Evolutionary conservation across 2,888 invertebrate species (phyloP).

Genomic region (Torymus auratus): DNA sequence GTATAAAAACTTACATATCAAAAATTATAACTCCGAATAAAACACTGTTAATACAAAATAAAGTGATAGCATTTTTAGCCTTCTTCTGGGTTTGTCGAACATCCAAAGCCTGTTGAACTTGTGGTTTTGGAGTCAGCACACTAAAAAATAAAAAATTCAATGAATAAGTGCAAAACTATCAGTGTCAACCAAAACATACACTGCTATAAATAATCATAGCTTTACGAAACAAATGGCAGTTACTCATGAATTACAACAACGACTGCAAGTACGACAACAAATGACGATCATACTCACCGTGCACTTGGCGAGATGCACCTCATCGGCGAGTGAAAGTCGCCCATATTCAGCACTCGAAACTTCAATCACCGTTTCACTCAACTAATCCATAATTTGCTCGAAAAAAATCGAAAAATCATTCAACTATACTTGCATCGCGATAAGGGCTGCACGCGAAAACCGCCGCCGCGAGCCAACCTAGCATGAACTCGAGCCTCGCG

Average conservation of each 20-base stretch:
- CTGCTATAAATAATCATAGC: no score
- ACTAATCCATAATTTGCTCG: constrained; percentile 4
- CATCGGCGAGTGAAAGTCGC: constrained; percentile 72
- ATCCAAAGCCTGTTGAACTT: constrained; percentile 79
- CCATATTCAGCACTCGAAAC: constrained; percentile 61
- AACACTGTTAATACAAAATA: constrained; percentile 80
- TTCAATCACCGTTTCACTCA: not conserved
- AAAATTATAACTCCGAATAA: constrained; percentile 79
- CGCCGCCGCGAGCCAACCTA: no score
- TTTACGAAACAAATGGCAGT: not conserved
- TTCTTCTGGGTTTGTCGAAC: constrained; percentile 78
- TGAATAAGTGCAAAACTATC: not conserved
- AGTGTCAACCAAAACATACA: no score
- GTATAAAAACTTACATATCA: constrained; percentile 79
- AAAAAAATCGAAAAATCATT: not conserved
- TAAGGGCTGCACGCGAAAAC: no score
- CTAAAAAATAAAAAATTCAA: constrained; percentile 58
- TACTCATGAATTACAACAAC: constrained; percentile 5
- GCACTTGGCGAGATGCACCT: constrained; percentile 71
- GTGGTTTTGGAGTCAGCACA: constrained; percentile 74
- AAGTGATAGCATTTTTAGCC: constrained; percentile 79
- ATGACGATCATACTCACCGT: constrained; percentile 62
- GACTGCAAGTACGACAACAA: not conserved
- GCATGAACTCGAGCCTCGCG: no score
- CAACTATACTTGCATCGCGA: no score